Evolutionary conservation across 35 echinoderm and acorn worm species (phyloP).

Genomic region (Nesometra sesokonis): DNA sequence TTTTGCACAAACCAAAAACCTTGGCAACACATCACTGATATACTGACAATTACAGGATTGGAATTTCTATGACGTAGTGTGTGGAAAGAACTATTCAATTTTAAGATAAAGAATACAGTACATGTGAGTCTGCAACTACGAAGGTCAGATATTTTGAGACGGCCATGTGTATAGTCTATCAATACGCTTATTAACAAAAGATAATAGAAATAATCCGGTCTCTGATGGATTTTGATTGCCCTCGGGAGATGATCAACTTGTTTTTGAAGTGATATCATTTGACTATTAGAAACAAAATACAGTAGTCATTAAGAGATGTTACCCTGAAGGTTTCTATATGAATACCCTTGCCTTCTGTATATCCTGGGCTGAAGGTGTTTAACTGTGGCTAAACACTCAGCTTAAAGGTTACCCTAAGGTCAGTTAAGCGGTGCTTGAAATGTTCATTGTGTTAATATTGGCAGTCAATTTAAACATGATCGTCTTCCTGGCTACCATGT

Average conservation of each 20-base stretch:
- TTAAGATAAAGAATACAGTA: too few relatives aligned
- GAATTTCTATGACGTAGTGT: too few relatives aligned
- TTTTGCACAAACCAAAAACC: too few relatives aligned
- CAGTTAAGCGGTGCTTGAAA: not conserved
- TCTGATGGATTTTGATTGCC: not conserved
- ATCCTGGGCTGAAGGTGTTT: not conserved
- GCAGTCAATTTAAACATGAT: not conserved
- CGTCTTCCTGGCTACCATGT: not conserved
- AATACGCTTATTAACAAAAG: not conserved
- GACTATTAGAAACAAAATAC: not conserved
- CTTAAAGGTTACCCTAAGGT: not conserved
- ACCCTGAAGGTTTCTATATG: not conserved
- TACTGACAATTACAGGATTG: too few relatives aligned
- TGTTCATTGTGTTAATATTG: not conserved
- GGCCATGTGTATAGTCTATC: not conserved
- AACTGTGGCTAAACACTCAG: too few relatives aligned
- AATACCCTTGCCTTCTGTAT: not conserved
- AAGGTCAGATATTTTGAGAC: not conserved
- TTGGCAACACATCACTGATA: too few relatives aligned
- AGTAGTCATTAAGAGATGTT: not conserved
- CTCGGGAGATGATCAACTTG: not conserved
- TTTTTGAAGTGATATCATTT: constrained; percentile 1
- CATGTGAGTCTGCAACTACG: too few relatives aligned
- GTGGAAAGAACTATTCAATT: too few relatives aligned
- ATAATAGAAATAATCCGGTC: not conserved